phyloP scores from a whole-genome alignment of 2,888 invertebrate species.

The Artemia sinica region DNA sequence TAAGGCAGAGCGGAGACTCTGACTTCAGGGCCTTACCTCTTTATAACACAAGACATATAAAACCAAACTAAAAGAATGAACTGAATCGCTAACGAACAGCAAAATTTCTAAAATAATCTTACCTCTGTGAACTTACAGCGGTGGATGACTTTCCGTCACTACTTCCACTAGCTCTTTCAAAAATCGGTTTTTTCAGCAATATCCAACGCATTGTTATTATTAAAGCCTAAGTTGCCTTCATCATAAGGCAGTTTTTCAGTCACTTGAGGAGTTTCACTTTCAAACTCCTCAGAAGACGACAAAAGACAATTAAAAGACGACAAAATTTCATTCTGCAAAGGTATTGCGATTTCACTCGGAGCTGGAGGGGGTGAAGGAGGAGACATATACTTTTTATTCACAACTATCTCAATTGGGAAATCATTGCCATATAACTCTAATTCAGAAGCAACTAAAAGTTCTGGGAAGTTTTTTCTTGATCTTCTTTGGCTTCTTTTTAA shows the following conservation, averaged over 20 bases:
- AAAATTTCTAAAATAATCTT: neutral
- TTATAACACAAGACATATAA: too few relatives aligned
- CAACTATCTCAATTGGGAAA: neutral
- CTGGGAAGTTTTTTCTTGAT: neutral
- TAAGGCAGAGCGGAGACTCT: too few relatives aligned
- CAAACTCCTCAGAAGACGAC: too few relatives aligned
- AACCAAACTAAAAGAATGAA: too few relatives aligned
- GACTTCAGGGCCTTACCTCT: too few relatives aligned
- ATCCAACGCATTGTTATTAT: neutral
- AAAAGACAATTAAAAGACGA: too few relatives aligned
- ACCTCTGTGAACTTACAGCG: slow-evolving; percentile 7
- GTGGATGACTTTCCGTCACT: slow-evolving; percentile 2
- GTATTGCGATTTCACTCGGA: neutral
- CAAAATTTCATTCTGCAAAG: neutral
- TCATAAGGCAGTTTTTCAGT: slow-evolving; percentile 8
- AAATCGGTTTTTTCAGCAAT: neutral
- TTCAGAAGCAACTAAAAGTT: neutral
- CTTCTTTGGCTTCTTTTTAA: neutral
- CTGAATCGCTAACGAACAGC: too few relatives aligned
- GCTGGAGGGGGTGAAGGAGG: neutral
- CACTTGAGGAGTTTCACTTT: slow-evolving; percentile 5
- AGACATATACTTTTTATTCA: neutral
- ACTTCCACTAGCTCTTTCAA: neutral
- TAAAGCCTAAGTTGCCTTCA: neutral
- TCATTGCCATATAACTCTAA: neutral